Evolutionary conservation across 2,888 invertebrate genomes (phyloP).

Genomic region (Hydrotaea cyrtoneurina): DNA sequence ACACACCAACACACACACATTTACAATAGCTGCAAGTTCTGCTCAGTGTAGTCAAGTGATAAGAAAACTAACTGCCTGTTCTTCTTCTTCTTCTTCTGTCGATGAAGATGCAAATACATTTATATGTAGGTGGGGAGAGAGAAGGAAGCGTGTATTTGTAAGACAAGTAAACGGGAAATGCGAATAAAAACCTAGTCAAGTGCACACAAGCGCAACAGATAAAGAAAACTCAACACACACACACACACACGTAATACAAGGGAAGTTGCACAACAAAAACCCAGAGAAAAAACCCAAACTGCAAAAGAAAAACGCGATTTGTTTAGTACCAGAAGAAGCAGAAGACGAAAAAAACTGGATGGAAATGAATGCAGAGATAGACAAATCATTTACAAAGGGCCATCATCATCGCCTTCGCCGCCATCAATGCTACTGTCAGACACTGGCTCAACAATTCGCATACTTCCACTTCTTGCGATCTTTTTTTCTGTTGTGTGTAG

Average conservation of each 20-base stretch:
- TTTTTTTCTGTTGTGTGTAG: no score
- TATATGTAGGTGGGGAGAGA: neutral
- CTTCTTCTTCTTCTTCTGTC: no score
- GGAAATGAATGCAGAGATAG: no score
- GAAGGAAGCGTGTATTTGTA: neutral
- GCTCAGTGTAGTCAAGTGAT: conserved; percentile 52
- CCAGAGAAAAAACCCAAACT: neutral
- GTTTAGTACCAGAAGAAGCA: neutral
- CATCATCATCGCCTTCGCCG: no score
- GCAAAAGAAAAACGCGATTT: conserved; percentile 48
- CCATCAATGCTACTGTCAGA: no score
- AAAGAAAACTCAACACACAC: conserved; percentile 16
- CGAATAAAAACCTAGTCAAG: conserved; percentile 54
- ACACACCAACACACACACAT: neutral
- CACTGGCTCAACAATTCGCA: no score
- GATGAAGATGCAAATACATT: neutral
- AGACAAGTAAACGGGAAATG: conserved; percentile 53
- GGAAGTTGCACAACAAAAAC: neutral
- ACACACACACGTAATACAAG: no score
- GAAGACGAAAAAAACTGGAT: neutral
- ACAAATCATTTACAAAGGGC: no score
- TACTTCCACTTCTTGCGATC: no score
- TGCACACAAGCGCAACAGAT: conserved; percentile 59
- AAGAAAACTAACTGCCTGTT: conserved; percentile 52
- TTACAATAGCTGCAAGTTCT: conserved; percentile 31